A percentile compares a stretch with the other conserved stretches of the same genome.
These are phyloP conservation scores for Psephotus haematonotus DNA, from an alignment of 2,113 vertebrate species.

Conservation along the genomic window DNA sequence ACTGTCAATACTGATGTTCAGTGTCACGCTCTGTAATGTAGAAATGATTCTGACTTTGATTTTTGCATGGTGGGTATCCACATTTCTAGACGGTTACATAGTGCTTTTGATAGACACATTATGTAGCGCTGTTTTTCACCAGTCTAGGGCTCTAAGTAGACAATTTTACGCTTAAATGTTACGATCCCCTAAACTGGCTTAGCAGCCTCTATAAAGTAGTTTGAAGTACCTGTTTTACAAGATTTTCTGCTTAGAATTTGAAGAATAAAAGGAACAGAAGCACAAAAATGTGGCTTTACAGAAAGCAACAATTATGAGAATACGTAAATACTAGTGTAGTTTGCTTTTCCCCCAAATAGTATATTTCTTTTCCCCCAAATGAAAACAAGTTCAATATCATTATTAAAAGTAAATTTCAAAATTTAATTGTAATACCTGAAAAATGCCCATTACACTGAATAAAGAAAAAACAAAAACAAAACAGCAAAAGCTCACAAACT, in stretches of 20 bases:
- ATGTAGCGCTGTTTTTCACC: not conserved
- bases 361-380: not conserved
- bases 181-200: slow-evolving; percentile 32
- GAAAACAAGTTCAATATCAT: not conserved
- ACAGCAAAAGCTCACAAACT: not conserved
- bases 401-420: slow-evolving; percentile 35
- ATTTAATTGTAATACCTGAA: slow-evolving; percentile 50
- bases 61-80: not conserved
- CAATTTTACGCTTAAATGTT: not conserved
- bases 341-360: not conserved
- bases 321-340: not conserved
- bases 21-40: rapidly evolving
- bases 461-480: slow-evolving; percentile 60
- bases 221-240: not conserved
- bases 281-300: not conserved
- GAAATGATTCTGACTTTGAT: not conserved
- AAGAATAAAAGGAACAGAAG: slow-evolving; percentile 27
- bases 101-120: not conserved
- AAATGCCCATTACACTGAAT: slow-evolving; percentile 48
- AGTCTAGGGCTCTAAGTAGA: not conserved
- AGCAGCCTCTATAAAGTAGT: not conserved
- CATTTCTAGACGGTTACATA: not conserved
- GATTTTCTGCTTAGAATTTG: not conserved
- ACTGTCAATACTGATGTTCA: rapidly evolving
- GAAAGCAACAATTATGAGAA: not conserved